Percentiles rank a stretch among this genome's conserved stretches.
phyloP scores from a whole-genome alignment of 2,113 vertebrate species.

The Typhlomys cinereus region DNA sequence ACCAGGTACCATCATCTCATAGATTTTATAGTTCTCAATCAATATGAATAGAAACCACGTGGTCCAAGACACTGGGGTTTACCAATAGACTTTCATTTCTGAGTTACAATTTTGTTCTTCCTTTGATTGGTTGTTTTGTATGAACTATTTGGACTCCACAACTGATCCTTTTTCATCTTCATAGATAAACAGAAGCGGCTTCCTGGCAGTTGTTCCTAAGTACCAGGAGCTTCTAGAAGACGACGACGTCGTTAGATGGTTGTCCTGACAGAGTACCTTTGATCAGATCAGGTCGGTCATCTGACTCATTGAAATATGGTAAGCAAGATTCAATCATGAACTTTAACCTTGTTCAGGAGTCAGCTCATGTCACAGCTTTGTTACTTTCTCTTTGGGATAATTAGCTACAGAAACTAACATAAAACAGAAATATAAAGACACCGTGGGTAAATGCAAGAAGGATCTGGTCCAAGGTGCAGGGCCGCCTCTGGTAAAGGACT shows the following conservation, averaged over 20 bases:
- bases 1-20: constrained; percentile 89
- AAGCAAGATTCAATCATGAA: constrained; percentile 75
- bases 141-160: constrained; percentile 87
- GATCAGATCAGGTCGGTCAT: constrained; percentile 82
- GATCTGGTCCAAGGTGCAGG: too few species aligned
- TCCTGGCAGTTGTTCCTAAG: constrained; percentile 81
- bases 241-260: constrained; percentile 88
- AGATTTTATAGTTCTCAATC: constrained; percentile 86
- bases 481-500: not conserved
- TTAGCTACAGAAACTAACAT: constrained; percentile 60
- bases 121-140: constrained; percentile 75
- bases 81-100: constrained; percentile 82
- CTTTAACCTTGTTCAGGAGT: constrained; percentile 81
- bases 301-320: constrained; percentile 82
- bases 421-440: constrained; percentile 62
- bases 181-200: constrained; percentile 86
- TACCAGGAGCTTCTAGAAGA: constrained; percentile 87
- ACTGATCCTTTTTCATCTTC: constrained; percentile 85
- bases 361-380: constrained; percentile 86
- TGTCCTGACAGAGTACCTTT: constrained; percentile 86
- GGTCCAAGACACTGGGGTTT: constrained; percentile 78
- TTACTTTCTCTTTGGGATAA: constrained; percentile 85
- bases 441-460: constrained; percentile 35
- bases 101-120: not conserved
- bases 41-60: constrained; percentile 89